phyloP scores from a whole-genome alignment of 2,113 vertebrate genomes.

The Psittacara wagleri region DNA sequence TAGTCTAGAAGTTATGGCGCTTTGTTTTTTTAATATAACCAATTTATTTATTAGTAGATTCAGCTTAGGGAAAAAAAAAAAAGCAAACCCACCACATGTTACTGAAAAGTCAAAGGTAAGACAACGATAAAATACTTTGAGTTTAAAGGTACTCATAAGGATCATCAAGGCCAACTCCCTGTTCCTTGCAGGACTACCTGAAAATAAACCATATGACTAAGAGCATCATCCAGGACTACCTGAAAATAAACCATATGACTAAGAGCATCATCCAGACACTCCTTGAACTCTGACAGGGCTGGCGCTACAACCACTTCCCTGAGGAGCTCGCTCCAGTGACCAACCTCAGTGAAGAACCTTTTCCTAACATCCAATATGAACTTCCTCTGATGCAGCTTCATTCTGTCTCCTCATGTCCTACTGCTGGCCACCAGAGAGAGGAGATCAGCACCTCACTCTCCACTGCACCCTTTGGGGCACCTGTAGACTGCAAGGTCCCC shows the following conservation, averaged over 20 bases:
- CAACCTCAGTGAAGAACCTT: not conserved
- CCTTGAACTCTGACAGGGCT: not conserved
- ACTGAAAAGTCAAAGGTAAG: not conserved
- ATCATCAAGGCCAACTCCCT: not conserved
- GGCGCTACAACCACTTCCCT: not conserved
- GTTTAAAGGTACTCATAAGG: not conserved
- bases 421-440: not conserved
- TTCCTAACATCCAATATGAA: not conserved
- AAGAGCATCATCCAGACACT: fast-evolving
- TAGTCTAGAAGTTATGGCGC: not conserved
- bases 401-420: not conserved
- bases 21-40: not conserved
- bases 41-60: not conserved
- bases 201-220: not conserved
- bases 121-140: not conserved
- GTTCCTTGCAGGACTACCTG: not conserved
- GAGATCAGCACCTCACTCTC: not conserved
- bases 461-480: not conserved
- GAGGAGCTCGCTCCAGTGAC: not conserved
- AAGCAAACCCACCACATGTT: not conserved
- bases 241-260: not conserved
- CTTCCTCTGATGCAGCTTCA: not conserved
- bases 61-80: not conserved
- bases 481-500: not conserved
- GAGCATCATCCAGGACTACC: not conserved